Conservation (phyloP, 2,797 vertebrate genomes). For the Pachyuromys duprasi region DNA sequence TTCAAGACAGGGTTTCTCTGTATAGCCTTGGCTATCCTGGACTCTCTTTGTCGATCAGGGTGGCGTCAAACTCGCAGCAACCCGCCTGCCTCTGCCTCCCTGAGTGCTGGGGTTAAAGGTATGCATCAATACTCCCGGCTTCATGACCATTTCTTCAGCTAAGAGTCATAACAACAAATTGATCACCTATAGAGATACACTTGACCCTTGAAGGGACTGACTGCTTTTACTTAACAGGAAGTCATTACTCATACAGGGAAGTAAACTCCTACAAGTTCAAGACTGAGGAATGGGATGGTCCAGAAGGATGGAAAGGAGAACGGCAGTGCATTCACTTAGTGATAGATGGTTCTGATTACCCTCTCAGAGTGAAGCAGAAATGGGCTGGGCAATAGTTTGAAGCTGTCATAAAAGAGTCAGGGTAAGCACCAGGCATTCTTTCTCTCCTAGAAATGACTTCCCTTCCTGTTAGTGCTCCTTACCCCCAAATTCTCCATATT, state of each 20-base stretch:
- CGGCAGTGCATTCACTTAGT: background rate
- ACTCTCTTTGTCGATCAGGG: too few relatives aligned
- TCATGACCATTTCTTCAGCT: background rate
- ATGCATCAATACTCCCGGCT: too few relatives aligned
- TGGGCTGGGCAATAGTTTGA: background rate
- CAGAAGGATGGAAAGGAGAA: background rate
- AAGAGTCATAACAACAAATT: background rate
- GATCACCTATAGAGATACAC: background rate
- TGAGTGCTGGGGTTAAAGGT: too few relatives aligned
- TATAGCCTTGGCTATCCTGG: too few relatives aligned
- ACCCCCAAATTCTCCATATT: background rate
- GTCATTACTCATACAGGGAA: conserved; percentile 18
- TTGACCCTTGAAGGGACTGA: conserved; percentile 20
- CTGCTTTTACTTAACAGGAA: conserved; percentile 13
- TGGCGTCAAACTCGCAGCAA: too few relatives aligned
- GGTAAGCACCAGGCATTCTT: background rate
- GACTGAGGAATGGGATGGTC: background rate
- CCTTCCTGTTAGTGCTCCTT: background rate
- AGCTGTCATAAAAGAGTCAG: background rate
- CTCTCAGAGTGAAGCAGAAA: background rate
- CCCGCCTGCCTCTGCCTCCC: too few relatives aligned
- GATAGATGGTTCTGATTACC: background rate
- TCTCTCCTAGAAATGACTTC: background rate
- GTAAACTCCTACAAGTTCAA: background rate
- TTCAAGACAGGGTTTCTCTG: too few relatives aligned